Evolutionary conservation across 2,888 invertebrate species (phyloP), one percentile per base, ranked within the genome.

Genomic region (Sphaeridia pumilis): DNA sequence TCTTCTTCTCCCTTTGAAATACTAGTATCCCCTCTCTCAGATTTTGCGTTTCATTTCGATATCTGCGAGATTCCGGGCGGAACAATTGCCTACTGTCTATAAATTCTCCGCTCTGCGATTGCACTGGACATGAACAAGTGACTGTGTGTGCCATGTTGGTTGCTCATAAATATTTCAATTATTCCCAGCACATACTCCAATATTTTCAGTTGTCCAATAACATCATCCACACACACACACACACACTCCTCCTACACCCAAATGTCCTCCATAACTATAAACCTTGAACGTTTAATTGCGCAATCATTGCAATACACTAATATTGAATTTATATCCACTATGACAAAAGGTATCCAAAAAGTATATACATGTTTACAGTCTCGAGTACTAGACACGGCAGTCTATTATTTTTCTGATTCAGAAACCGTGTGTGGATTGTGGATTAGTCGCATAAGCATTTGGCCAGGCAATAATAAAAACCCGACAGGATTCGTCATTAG

Each of bases 101-200:
- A 52, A 52, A 52, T 52, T 31, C 28, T 46, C 38, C n/a, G n/a
- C 36, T 52, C 45, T 26, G 42, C 41, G 46, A 52, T 52, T 52
- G 52, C 41, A 52, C 46, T 41, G 52, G 52, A 52, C 52, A 52
- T 38, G 52, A 46, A 52, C 52, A 52, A 52, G 52, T 46, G 46
- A n/a, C n/a, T n/a, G 46, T 52, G 21, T 35, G 52, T 46, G 38
- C 35, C 36, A 45, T 51, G 45, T 44, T 44, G 22, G 46, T n/a
- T 46, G 34, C 24, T 46, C 46, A 46, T 52, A 52, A 52, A 52
- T 52, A 52, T 46, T 52, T 46, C 52, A 52, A 52, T 52, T 51
- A 51, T 14, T n/a, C n/a, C n/a, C n/a, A n/a, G n/a, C n/a, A n/a
- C n/a, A n/a, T n/a, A n/a, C n/a, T n/a, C n/a, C n/a, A n/a, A n/a